Evolutionary conservation across 2,797 vertebrate genomes (phyloP).

Genomic region (Schizopygopsis pylzovi): DNA sequence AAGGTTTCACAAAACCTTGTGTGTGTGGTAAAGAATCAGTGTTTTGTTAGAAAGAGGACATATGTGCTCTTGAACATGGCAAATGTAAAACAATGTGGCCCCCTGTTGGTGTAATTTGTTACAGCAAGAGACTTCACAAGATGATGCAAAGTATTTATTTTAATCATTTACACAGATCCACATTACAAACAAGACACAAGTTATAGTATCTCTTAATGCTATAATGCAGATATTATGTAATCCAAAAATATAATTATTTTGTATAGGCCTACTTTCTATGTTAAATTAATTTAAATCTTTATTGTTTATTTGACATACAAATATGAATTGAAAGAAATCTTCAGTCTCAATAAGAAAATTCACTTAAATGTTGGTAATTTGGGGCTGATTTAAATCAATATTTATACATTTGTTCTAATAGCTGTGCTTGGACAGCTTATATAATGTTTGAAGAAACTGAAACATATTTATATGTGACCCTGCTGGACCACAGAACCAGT

Average conservation of each 20-base stretch:
- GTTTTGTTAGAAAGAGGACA: background rate
- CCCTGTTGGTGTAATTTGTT: slow-evolving; percentile 11
- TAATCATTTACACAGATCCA: background rate
- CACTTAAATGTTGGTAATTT: background rate
- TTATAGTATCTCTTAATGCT: background rate
- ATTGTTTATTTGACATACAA: background rate
- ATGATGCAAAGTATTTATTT: slow-evolving; percentile 21
- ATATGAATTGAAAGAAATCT: background rate
- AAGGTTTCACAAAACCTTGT: background rate
- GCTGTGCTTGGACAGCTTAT: background rate
- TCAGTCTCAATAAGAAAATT: background rate
- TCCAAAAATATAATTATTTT: background rate
- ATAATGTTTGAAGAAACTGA: background rate
- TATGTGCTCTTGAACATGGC: background rate
- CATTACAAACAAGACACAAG: background rate
- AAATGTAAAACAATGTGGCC: background rate
- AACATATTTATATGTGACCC: too few relatives aligned
- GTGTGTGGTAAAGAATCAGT: background rate
- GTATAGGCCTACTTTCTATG: background rate
- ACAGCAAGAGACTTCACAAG: background rate
- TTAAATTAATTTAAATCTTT: background rate
- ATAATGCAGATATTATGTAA: background rate
- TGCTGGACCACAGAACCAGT: too few relatives aligned
- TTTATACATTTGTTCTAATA: background rate
- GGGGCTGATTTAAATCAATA: background rate